Evolutionary conservation across 92 coral and sea anemone species (phyloP), one percentile per base, ranked within the genome.

Genomic region (Montipora capitata): DNA sequence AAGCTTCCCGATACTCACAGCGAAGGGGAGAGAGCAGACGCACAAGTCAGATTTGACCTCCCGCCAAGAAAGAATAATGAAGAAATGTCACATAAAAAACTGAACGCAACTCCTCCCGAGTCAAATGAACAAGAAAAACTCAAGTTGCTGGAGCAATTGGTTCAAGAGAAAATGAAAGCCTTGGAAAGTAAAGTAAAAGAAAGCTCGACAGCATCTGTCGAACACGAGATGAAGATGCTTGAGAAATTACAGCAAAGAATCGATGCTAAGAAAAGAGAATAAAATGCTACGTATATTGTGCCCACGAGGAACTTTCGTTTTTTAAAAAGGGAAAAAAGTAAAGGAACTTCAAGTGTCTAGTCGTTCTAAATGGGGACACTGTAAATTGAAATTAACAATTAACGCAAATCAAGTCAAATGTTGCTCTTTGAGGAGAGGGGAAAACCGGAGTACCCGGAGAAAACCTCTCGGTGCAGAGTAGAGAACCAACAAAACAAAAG

Each of bases 181-280:
- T 81, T 81, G 77, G 77, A 81, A 14, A 40, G 3, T 7, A 38
- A 56, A 49, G 49, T 16, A 35, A 63, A 38, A 49, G 77, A 40
- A 27, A 44, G 59, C 52, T 16, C 40, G 39, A 7, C 65, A 17
- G 49, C 45, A 0, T 72, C 80, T 61, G 48, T 83, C 58, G 80
- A 72, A 83, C 70, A 59, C n/a, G 87, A 83, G 39, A 83, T 83
- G 10, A 59, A 72, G 61, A 83, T 83, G 87, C 87, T 83, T 72
- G 43, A 14, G 1, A 83, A 27, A 42, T 14, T 83, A 42, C 72
- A 83, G 72, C 44, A 83, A 17, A 83, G 87, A 41, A 83, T 83
- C 18, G 70, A 73, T 18, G 87, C 59, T 2, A 20, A 54, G 48
- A 72, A 59, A 20, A 83, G 44, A 44, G n/a, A 41, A 51, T 45